phyloP scores from a whole-genome alignment of 2,888 invertebrate species.

The Leucoptera coffeella region DNA sequence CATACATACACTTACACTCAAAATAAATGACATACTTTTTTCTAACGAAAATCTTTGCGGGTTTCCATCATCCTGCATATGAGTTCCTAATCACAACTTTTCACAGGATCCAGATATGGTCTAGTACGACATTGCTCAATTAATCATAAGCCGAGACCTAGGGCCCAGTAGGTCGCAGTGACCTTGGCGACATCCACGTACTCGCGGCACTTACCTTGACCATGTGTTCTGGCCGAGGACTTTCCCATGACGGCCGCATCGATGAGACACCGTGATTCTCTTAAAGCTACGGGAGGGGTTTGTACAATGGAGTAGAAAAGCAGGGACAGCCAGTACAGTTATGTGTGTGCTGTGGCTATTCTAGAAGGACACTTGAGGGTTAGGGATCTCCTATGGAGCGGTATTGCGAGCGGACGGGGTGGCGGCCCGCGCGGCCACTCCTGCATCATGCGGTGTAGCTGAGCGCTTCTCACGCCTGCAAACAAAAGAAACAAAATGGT shows the following conservation, averaged over 20 bases:
- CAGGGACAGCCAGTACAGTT: slow-evolving; percentile 4
- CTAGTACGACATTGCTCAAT: too few species aligned
- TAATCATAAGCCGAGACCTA: too few species aligned
- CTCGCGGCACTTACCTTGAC: slow-evolving; percentile 54
- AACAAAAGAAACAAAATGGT: slow-evolving; percentile 14
- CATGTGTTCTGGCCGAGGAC: slow-evolving; percentile 54
- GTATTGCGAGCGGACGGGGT: slow-evolving; percentile 41
- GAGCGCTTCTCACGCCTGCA: slow-evolving; percentile 30
- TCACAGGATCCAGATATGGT: too few species aligned
- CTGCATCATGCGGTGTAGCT: slow-evolving; percentile 42
- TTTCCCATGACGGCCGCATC: slow-evolving; percentile 55
- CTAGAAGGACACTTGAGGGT: slow-evolving; percentile 46
- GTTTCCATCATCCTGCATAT: too few species aligned
- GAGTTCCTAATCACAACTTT: too few species aligned
- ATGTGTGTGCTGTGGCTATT: slow-evolving; percentile 12
- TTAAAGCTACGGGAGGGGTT: too few species aligned
- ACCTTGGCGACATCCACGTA: too few species aligned
- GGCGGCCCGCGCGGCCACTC: slow-evolving; percentile 52
- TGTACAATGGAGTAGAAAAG: neutral
- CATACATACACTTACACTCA: too few species aligned
- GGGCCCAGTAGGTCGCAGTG: too few species aligned
- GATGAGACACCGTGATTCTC: slow-evolving; percentile 47
- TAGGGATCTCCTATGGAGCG: slow-evolving; percentile 40
- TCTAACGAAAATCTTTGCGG: too few species aligned
- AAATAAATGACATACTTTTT: too few species aligned